phyloP scores from a whole-genome alignment of 2,113 vertebrate species.

The Aegithalos caudatus region DNA sequence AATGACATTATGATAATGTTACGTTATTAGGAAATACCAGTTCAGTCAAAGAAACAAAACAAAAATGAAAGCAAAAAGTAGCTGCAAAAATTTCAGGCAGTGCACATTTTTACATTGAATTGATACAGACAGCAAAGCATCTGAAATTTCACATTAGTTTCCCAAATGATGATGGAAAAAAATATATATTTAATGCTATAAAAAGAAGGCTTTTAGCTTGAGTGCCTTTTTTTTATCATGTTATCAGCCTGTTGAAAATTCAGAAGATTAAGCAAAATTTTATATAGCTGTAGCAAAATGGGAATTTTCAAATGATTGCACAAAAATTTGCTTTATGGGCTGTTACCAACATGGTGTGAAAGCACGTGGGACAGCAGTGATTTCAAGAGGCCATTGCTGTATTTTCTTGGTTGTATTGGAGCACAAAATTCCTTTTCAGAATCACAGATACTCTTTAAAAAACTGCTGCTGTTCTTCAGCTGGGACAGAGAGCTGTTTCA shows the following conservation, averaged over 20 bases:
- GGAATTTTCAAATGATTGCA: background rate
- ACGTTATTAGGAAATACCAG: background rate
- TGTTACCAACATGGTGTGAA: background rate
- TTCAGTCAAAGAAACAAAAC: background rate
- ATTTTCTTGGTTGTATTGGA: background rate
- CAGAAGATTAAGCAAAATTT: background rate
- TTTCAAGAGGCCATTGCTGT: background rate
- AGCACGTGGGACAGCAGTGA: background rate
- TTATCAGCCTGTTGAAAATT: background rate
- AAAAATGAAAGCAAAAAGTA: background rate
- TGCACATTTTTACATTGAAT: background rate
- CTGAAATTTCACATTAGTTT: background rate
- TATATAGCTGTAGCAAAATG: background rate
- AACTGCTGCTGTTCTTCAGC: background rate
- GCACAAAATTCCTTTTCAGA: background rate
- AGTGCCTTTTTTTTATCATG: background rate
- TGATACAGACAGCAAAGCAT: background rate
- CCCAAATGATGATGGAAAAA: background rate
- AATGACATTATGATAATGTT: background rate
- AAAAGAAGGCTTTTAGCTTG: conserved; percentile 1
- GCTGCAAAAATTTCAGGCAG: background rate
- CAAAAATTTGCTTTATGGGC: background rate
- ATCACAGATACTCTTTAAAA: background rate
- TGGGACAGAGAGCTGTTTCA: background rate
- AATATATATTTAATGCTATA: background rate